Base-by-base conservation (phyloP, 2,113 vertebrate genomes). In the Pleuronectes platessa region DNA sequence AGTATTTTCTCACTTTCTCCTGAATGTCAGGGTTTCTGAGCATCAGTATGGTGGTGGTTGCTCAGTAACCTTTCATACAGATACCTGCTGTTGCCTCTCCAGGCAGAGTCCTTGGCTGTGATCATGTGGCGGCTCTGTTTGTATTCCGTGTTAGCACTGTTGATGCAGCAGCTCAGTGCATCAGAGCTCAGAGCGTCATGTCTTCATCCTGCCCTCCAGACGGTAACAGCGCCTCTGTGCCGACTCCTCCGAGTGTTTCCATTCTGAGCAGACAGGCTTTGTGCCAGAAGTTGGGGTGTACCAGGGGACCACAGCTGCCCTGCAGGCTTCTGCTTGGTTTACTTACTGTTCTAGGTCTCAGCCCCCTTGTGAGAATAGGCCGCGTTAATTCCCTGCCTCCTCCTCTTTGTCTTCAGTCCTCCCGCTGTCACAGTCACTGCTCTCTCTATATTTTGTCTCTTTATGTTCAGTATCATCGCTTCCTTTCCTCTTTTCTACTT, bases 321-420 rank as follows among this genome's bases (percentile, higher is more conserved):
- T 86, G 76, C 75, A 79, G 90, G 87, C 90, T 84, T 82, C 78
- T 51, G 24, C 72, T 72, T 73, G 81, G 73, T 88, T 91, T 93
- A 94, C 93, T 94, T 92, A 93, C 93, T 75, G 71, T 87, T 90
- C 79, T 82, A 27, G 82, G 80, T 81, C 85, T 85, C 78, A 61
- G 53, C 31, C 78, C 84, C 88, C 89, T 66, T 55, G 20, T 74
- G 93, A 90, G 85, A 78, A 68, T 67, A 81, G 78, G 23, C 85
- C 58, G 81, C 18, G 71, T 86, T 91, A 90, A 86, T 93, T 93
- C 64, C 55, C 76, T 61, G 26, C 64, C 63, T 54, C 64, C 27
- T 74, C 72, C 27, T 74, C 69, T 71, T 66, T 47, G 61, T 72
- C 74, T 78, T 47, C 45, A 35, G 72, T 70, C 71, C 63, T 65